Evolutionary conservation across 2,888 invertebrate species (phyloP), one percentile per base, ranked within the genome.

Genomic region (Synergus japonicus): DNA sequence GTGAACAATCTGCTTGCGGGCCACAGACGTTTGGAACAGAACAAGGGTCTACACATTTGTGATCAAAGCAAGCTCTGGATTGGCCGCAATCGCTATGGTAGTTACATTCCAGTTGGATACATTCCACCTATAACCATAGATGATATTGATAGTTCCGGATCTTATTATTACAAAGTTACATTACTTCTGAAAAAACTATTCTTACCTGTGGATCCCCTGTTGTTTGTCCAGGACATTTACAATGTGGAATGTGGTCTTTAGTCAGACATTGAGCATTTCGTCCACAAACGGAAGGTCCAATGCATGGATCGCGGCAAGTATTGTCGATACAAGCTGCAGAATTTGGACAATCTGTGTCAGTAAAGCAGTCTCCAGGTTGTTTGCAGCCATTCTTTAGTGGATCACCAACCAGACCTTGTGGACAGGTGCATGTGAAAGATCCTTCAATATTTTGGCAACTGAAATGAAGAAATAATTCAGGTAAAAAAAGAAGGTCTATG

Each of bases 21-120:
- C 98, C 98, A 87, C 98, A 98, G 0, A 97, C 96, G 84, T 97
- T 96, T 1, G 96, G 94, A 81, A 97, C 93, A 12, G 94, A 94
- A 88, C 98, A 98, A 2, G 97, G 96, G 92, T 97, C 95, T 81
- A 95, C 94, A 89, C 98, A 98, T 90, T 95, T 95, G 76, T 96
- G 94, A 90, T 96, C 95, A 58, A 97, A 94, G 87, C 98, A 98
- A 4, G 97, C 95, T 89, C 96, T 95, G 37, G 95, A 94, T 49
- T 93, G 90, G 10, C 93, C 88, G 89, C 97, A 98, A 88, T 97
- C 97, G 66, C 94, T 94, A 88, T 96, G 96, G 88, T 96, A 96
- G 44, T 94, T 93, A 90, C 97, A 97, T 92, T 97, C 97, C 80
- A 96, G 94, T 83, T 94, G 94, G 18, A 93, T 92, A 89, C 98